Conservation (phyloP, 2,113 vertebrate genomes). For the Donacobius atricapilla region DNA sequence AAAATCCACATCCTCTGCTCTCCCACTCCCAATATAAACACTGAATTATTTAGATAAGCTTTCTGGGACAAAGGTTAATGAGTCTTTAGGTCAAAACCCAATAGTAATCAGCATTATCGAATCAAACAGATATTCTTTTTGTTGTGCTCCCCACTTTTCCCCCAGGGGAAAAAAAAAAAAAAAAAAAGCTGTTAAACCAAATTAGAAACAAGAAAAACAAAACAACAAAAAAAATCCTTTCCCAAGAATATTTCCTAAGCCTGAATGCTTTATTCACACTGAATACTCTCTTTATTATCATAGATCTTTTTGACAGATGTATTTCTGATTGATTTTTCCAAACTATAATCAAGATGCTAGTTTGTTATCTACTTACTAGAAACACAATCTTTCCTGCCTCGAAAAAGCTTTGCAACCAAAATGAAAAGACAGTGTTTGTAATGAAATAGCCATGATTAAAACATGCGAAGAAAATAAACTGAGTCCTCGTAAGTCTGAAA, state of each 20-base stretch:
- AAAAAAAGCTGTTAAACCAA: background rate
- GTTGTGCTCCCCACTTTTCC: background rate
- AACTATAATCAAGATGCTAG: background rate
- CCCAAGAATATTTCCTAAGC: background rate
- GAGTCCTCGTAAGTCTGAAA: background rate
- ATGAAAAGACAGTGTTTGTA: background rate
- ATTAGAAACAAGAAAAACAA: background rate
- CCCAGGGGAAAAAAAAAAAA: rapidly evolving
- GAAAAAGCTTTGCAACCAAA: background rate
- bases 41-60: constrained; percentile 48
- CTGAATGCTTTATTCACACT: background rate
- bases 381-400: background rate
- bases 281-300: background rate
- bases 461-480: background rate
- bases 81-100: background rate
- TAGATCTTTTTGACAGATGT: background rate
- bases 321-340: background rate
- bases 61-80: constrained; percentile 51
- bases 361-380: background rate
- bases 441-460: background rate
- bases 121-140: background rate
- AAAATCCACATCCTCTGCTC: constrained; percentile 27
- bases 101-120: background rate
- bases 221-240: background rate
- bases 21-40: constrained; percentile 27